A percentile compares a stretch with the other conserved stretches of the same genome.
These are phyloP conservation scores for Empidonax alnorum DNA, from an alignment of 2,113 vertebrate species.

Conservation along the genomic window DNA sequence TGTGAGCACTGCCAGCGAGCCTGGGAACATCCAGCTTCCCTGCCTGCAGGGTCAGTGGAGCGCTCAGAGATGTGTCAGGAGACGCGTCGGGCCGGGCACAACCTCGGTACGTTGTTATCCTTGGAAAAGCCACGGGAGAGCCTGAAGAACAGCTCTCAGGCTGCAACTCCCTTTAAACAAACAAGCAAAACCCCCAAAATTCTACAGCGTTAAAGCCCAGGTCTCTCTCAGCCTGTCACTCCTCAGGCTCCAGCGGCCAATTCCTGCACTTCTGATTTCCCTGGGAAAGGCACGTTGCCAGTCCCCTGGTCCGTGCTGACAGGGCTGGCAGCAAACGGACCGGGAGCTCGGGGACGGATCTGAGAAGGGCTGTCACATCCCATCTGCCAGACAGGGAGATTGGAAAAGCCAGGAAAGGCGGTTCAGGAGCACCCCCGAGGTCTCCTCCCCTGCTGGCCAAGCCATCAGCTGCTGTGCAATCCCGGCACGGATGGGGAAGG, in stretches of 20 bases:
- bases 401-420: neutral
- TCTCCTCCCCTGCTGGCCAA: neutral
- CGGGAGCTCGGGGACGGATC: neutral
- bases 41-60: neutral
- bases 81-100: neutral
- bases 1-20: accelerated
- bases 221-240: neutral
- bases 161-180: neutral
- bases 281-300: neutral
- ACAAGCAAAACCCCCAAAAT: neutral
- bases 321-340: neutral
- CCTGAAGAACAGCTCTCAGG: neutral
- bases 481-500: neutral
- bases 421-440: neutral
- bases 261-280: neutral
- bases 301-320: neutral
- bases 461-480: neutral
- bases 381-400: neutral
- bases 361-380: neutral
- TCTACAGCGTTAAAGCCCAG: neutral
- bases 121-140: neutral
- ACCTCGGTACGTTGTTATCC: accelerated
- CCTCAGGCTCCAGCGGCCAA: neutral
- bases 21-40: neutral
- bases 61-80: neutral